Evolutionary conservation across 2,888 invertebrate species (phyloP).

Genomic region (Nowickia ferox): DNA sequence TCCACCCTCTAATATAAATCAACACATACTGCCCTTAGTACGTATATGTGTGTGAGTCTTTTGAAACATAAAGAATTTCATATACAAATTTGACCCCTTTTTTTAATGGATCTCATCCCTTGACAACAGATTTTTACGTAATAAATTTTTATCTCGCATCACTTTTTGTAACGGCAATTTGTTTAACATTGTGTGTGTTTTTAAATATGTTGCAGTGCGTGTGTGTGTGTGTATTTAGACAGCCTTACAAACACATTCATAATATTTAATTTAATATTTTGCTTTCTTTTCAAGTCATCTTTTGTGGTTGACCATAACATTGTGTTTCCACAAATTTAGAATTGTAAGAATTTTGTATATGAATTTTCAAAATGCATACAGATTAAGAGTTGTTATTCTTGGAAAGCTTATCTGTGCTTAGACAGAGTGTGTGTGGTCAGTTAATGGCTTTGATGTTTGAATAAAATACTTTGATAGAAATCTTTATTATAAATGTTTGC

Average conservation of each 20-base stretch:
- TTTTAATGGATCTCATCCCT: slow-evolving; percentile 40
- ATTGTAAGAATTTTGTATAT: neutral
- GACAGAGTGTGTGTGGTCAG: slow-evolving; percentile 74
- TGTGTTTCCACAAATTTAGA: slow-evolving; percentile 26
- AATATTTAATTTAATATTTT: slow-evolving; percentile 68
- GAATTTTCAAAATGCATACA: neutral
- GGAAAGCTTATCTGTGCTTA: slow-evolving; percentile 75
- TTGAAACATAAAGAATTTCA: slow-evolving; percentile 40
- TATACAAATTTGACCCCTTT: slow-evolving; percentile 52
- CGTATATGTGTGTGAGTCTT: neutral
- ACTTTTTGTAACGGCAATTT: slow-evolving; percentile 67
- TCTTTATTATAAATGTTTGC: slow-evolving; percentile 48
- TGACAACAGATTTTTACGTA: slow-evolving; percentile 57
- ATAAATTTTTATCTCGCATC: slow-evolving; percentile 72
- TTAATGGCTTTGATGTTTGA: slow-evolving; percentile 72
- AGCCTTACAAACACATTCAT: slow-evolving; percentile 34
- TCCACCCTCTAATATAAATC: slow-evolving; percentile 24
- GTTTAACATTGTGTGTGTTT: slow-evolving; percentile 62
- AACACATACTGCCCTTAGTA: neutral
- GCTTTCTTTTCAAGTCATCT: slow-evolving; percentile 19
- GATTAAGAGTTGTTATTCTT: slow-evolving; percentile 11
- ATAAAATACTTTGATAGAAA: slow-evolving; percentile 59
- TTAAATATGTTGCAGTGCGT: neutral
- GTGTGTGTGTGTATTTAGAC: slow-evolving; percentile 2
- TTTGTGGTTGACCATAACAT: slow-evolving; percentile 53